Percentiles rank a stretch among this genome's conserved stretches.
Evolutionary conservation across 1,140 invertebrate species (phyloP).

Genomic region (Pollicipes pollicipes): DNA sequence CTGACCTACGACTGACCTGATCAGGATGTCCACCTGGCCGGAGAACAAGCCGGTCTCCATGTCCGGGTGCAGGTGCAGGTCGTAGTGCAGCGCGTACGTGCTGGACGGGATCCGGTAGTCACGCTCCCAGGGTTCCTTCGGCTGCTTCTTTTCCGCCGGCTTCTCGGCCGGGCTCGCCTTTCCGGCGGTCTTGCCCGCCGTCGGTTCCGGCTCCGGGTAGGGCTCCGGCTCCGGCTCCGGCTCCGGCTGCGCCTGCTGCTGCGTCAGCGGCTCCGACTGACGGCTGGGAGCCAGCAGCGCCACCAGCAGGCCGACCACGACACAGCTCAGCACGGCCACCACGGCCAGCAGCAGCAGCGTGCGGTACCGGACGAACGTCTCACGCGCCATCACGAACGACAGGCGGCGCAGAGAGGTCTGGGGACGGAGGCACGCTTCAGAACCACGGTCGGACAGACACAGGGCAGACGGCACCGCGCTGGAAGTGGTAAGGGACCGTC

Average conservation of each 20-base stretch:
- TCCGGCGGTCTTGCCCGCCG: too few relatives aligned
- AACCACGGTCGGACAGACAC: too few relatives aligned
- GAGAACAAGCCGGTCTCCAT: conserved; percentile 44
- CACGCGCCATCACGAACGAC: conserved; percentile 8
- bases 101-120: conserved; percentile 39
- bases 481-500: too few relatives aligned
- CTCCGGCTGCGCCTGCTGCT: too few relatives aligned
- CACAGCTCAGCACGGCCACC: conserved; percentile 11
- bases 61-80: conserved; percentile 52
- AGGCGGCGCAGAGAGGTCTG: not conserved
- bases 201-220: too few relatives aligned
- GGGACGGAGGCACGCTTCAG: not conserved
- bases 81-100: conserved; percentile 51
- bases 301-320: conserved; percentile 15
- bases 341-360: conserved; percentile 14
- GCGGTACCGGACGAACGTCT: conserved; percentile 14
- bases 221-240: too few relatives aligned
- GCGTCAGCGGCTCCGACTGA: not conserved
- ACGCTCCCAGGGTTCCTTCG: conserved; percentile 24
- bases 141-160: not conserved
- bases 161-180: too few relatives aligned
- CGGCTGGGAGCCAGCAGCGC: conserved; percentile 14
- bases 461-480: too few relatives aligned
- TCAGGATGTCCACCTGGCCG: conserved; percentile 48
- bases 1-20: not conserved